Conservation (phyloP, 2,113 vertebrate genomes). For the Sapayoa aenigma region DNA sequence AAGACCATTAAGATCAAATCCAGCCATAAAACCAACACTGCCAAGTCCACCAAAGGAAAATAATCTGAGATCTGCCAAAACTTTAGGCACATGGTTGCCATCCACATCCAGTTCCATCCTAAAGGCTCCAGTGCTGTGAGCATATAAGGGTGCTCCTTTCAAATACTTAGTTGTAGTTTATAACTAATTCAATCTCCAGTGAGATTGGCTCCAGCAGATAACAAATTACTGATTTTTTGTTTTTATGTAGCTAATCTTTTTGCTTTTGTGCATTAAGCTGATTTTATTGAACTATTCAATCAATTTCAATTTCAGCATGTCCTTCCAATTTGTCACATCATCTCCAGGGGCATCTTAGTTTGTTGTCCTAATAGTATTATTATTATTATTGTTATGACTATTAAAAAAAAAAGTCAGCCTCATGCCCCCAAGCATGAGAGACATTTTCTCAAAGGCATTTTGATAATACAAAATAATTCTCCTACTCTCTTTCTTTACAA, state of each 20-base stretch:
- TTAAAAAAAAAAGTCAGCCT: neutral
- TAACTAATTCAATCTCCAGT: slow-evolving; percentile 34
- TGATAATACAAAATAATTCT: neutral
- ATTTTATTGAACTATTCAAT: slow-evolving; percentile 70
- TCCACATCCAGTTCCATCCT: neutral
- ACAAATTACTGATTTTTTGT: slow-evolving; percentile 11
- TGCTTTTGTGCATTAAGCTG: slow-evolving; percentile 53
- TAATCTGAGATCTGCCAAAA: neutral
- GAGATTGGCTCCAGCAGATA: slow-evolving; percentile 44
- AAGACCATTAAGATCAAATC: neutral
- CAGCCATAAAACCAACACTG: neutral
- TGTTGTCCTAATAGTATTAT: slow-evolving; percentile 45
- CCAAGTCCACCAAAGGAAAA: neutral
- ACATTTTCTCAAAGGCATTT: slow-evolving; percentile 33
- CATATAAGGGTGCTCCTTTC: neutral
- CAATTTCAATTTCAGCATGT: slow-evolving; percentile 64
- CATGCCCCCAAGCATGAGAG: neutral
- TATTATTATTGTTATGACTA: slow-evolving; percentile 30
- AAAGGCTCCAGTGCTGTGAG: neutral
- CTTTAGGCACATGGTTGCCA: neutral
- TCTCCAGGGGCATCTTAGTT: slow-evolving; percentile 51
- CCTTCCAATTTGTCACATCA: slow-evolving; percentile 62
- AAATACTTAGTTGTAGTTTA: neutral
- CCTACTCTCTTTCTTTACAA: neutral
- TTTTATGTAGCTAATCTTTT: slow-evolving; percentile 47